These are phyloP conservation scores for Gymnothorax reevesii DNA, from an alignment of 2,797 vertebrate species.

Conservation along the genomic window DNA sequence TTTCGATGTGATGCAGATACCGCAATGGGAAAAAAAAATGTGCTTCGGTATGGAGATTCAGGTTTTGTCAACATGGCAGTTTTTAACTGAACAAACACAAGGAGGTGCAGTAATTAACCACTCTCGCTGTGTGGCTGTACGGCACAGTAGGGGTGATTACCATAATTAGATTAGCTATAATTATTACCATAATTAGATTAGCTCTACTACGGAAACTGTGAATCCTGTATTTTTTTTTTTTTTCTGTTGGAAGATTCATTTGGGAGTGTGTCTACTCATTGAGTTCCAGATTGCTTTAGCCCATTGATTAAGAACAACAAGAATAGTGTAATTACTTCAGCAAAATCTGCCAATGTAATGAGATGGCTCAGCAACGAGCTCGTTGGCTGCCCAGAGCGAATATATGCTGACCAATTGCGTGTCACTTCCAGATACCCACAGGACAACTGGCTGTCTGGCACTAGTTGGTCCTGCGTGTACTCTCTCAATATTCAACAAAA, in stretches of 20 bases:
- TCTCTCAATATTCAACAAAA: not conserved
- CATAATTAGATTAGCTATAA: constrained; percentile 34
- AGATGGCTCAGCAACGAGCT: not conserved
- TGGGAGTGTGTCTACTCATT: not conserved
- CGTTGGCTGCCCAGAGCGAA: not conserved
- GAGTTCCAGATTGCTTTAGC: not conserved
- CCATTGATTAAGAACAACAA: constrained; percentile 18
- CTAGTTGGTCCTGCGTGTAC: not conserved
- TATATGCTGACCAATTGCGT: not conserved
- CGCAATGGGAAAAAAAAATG: not conserved
- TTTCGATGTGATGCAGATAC: constrained; percentile 47
- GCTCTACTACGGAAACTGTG: constrained; percentile 14
- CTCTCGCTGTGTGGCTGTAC: not conserved
- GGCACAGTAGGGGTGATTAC: constrained; percentile 18
- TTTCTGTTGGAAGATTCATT: not conserved
- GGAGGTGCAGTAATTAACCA: constrained; percentile 39
- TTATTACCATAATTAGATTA: constrained; percentile 22
- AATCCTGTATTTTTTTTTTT: constrained; percentile 15
- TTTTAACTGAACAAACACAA: constrained; percentile 31
- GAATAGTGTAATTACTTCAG: constrained; percentile 4
- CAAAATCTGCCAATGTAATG: not conserved
- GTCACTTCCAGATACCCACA: not conserved
- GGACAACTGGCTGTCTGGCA: not conserved
- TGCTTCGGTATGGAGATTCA: not conserved
- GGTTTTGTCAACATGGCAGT: constrained; percentile 48